Percentiles rank a stretch among this genome's conserved stretches.
Conservation (phyloP, 1,140 invertebrate genomes). For the Danaus melanippus region DNA sequence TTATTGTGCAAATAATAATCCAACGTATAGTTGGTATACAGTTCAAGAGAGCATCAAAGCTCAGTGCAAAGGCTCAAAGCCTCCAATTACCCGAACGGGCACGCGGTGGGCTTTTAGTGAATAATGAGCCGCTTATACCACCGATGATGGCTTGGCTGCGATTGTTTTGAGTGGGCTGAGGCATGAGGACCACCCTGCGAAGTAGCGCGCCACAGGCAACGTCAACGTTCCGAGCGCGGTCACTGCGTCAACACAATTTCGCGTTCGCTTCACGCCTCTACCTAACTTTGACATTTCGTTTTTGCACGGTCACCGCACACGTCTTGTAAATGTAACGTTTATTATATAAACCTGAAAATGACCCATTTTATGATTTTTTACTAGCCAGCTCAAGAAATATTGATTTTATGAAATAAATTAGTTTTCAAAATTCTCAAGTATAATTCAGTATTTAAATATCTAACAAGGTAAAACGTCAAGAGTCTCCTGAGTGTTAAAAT, state of each 20-base stretch:
- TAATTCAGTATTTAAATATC: too few species aligned
- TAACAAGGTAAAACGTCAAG: too few species aligned
- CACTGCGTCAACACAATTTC: slow-evolving; percentile 55
- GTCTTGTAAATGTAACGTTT: slow-evolving; percentile 32
- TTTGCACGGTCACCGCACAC: slow-evolving; percentile 46
- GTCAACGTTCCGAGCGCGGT: slow-evolving; percentile 27
- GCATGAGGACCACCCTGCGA: slow-evolving; percentile 39
- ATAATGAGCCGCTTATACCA: slow-evolving; percentile 67
- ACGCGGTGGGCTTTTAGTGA: slow-evolving; percentile 69
- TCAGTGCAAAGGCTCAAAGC: slow-evolving; percentile 59
- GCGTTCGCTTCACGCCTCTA: slow-evolving; percentile 31
- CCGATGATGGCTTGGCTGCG: slow-evolving; percentile 53
- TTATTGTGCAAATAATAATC: slow-evolving; percentile 60
- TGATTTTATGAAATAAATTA: background rate
- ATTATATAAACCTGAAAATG: slow-evolving; percentile 8
- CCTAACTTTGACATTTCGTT: slow-evolving; percentile 56
- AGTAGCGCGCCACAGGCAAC: slow-evolving; percentile 19
- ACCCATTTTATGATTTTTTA: slow-evolving; percentile 8
- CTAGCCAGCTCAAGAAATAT: slow-evolving; percentile 10
- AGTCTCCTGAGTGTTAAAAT: too few species aligned
- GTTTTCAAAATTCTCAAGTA: background rate
- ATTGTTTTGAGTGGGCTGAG: slow-evolving; percentile 51
- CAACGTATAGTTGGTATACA: slow-evolving; percentile 31
- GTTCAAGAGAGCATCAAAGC: slow-evolving; percentile 51
- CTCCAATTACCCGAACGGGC: slow-evolving; percentile 63